Evolutionary conservation across 2,888 invertebrate species (phyloP).

Genomic region (Drosophila gaucha): DNA sequence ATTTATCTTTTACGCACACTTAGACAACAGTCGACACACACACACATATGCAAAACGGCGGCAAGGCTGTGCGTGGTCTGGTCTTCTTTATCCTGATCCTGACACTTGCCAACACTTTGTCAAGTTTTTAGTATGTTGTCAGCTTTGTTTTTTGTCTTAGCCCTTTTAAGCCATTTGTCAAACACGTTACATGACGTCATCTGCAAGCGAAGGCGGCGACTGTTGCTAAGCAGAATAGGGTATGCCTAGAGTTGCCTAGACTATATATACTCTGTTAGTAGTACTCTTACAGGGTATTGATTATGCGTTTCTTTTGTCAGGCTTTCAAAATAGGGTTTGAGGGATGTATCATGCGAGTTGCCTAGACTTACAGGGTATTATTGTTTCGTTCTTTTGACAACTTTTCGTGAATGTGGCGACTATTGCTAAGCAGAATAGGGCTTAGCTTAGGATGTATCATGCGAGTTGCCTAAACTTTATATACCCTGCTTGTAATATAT

Average conservation of each 20-base stretch:
- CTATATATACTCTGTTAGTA: too few species aligned
- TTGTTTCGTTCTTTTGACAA: too few species aligned
- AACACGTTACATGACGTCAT: slow-evolving; percentile 72
- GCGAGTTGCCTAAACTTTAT: too few species aligned
- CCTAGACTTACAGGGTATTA: too few species aligned
- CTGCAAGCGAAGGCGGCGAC: slow-evolving; percentile 35
- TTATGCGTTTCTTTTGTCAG: too few species aligned
- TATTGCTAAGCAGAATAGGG: slow-evolving; percentile 24
- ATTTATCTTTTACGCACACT: slow-evolving; percentile 80
- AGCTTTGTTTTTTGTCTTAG: slow-evolving; percentile 52
- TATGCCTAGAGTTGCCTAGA: too few species aligned
- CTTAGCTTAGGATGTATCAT: background rate
- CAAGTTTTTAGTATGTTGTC: slow-evolving; percentile 80
- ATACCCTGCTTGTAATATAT: too few species aligned
- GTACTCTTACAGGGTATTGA: too few species aligned
- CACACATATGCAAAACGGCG: slow-evolving; percentile 63
- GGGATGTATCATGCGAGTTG: too few species aligned
- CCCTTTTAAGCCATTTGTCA: slow-evolving; percentile 74
- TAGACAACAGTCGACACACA: slow-evolving; percentile 55
- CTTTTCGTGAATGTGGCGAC: slow-evolving; percentile 21
- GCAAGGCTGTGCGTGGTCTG: slow-evolving; percentile 46
- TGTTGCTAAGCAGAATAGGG: slow-evolving; percentile 24
- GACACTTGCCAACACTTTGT: slow-evolving; percentile 80
- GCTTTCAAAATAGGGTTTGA: too few species aligned
- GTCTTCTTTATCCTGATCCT: slow-evolving; percentile 41